Evolutionary conservation across 2,113 vertebrate species (phyloP), one percentile per base, ranked within the genome.

Genomic region (Austrofundulus limnaeus): DNA sequence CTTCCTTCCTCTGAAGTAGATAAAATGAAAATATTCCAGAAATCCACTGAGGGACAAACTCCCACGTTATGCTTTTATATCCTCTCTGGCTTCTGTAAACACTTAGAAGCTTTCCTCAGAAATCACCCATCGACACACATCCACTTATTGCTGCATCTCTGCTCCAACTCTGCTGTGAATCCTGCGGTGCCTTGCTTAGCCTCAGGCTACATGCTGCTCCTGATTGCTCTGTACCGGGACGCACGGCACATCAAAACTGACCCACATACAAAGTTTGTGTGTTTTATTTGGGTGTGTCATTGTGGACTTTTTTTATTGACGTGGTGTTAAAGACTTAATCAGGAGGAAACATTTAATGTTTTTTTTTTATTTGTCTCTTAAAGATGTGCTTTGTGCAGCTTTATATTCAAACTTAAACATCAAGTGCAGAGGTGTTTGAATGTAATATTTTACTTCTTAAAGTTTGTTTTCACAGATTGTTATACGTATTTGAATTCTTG

Each of bases 41-140:
- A 81, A 80, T 77, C 80, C 80, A 71, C 66, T 19, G 74, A 77
- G 78, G 81, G 78, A 78, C 82, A 69, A 76, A 83, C 82, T 77
- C 80, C 83, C 80, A 83, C 71, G 43, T 75, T 70, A 4, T 58
- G 75, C 85, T 85, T 86, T 85, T 66, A 80, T 73, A 77, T 85
- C 76, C 39, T 34, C 73, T 74, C 66, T 57, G 75, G 72, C 66
- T 72, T 84, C 75, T 75, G 80, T 80, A 80, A 89, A 83, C 82
- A 87, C 82, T 83, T 43, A 59, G 72, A 77, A 70, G 77, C 71
- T 50, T 72, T 75, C 66, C 68, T 88, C 73, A 70, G 53, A 83
- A 83, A 80, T 80, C 78, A 67, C 71, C 78, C 82, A 72, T 82
- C 66, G 43, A 80, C 78, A 75, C 70, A 49, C 20, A 70, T 59